phyloP scores from a whole-genome alignment of 23 tunicate genomes.

The Styela clava region DNA sequence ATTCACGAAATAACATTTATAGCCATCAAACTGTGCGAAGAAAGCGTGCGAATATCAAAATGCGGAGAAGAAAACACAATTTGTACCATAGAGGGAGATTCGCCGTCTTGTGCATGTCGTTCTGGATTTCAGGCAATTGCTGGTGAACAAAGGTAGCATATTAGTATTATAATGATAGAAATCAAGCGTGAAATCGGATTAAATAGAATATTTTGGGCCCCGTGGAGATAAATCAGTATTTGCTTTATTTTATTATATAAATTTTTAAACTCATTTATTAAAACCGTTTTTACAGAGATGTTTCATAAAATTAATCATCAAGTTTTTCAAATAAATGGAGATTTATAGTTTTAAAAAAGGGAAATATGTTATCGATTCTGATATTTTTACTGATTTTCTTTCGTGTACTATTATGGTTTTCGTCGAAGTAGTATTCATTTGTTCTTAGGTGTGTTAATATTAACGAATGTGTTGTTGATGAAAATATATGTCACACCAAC shows the following conservation, averaged over 20 bases:
- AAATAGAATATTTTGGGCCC: no score
- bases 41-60: not conserved
- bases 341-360: not conserved
- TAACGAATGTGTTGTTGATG: constrained; percentile 48
- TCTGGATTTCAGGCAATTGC: constrained; percentile 14
- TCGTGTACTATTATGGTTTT: not conserved
- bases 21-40: constrained; percentile 46
- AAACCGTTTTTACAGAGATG: no score
- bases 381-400: no score
- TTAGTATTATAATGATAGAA: no score
- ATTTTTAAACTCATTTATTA: no score
- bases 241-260: no score
- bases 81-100: constrained; percentile 30
- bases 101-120: constrained; percentile 16
- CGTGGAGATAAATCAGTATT: no score
- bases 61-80: constrained; percentile 47
- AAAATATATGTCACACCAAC: constrained; percentile 26
- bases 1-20: no score
- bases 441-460: constrained; percentile 50
- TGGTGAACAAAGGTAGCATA: no score
- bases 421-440: no score
- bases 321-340: not conserved
- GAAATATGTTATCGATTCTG: not conserved
- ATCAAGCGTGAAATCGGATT: no score
- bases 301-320: no score